Conservation (phyloP, 1,140 invertebrate genomes). For the Rhyzopertha dominica region DNA sequence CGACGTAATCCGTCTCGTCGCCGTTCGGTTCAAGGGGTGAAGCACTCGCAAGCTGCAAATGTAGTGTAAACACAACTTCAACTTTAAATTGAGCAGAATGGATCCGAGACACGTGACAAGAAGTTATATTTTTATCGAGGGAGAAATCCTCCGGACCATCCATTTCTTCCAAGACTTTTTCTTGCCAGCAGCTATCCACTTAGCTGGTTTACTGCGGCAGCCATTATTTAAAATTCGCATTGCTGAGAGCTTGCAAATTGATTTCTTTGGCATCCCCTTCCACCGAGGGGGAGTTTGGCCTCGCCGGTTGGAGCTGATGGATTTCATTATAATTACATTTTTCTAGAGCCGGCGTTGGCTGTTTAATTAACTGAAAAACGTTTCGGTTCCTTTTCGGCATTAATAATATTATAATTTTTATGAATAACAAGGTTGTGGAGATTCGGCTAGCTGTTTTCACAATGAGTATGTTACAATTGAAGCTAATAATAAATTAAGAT, state of each 20-base stretch:
- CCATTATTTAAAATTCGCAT: conserved; percentile 41
- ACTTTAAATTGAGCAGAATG: conserved; percentile 40
- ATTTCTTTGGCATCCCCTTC: conserved; percentile 28
- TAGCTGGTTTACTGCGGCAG: conserved; percentile 23
- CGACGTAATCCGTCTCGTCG: conserved; percentile 17
- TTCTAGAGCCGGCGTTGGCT: conserved; percentile 22
- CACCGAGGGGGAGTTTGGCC: conserved; percentile 8
- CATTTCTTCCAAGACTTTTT: conserved; percentile 9
- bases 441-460: no score
- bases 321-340: conserved; percentile 44
- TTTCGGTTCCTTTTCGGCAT: conserved; percentile 11
- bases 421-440: no score
- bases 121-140: conserved; percentile 38
- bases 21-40: conserved; percentile 11
- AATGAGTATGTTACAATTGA: no score
- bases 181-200: conserved; percentile 10
- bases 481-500: no score
- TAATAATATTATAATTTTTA: conserved; percentile 20
- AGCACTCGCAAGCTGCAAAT: conserved; percentile 26
- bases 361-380: conserved; percentile 27
- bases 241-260: conserved; percentile 35
- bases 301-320: conserved; percentile 27
- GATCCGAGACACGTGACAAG: conserved; percentile 37
- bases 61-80: conserved; percentile 37
- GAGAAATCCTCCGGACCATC: conserved; percentile 15